Evolutionary conservation across 2,797 vertebrate species (phyloP), one percentile per base, ranked within the genome.

Genomic region (Artibeus lituratus): DNA sequence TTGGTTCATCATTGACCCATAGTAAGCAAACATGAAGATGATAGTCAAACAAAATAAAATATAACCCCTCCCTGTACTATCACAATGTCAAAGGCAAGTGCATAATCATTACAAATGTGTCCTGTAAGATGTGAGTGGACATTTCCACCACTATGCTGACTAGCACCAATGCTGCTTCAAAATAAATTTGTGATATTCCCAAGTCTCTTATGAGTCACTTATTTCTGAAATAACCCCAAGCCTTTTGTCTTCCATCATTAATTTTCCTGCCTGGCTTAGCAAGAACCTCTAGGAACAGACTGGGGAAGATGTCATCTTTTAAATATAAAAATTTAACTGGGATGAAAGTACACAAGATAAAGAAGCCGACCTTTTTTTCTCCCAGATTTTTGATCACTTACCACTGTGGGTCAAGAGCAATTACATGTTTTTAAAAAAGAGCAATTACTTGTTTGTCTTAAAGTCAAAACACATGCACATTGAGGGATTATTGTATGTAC

Each of bases 151-250:
- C 39, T 35, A 6, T 78, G 39, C 11, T 96, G 44, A 11, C 53
- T 70, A 65, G 21, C n/a, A 24, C n/a, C 42, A 53, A 32, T 24
- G 39, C 18, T 62, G 1, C 16, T 95, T 65, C 35, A 87, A 37
- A 74, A 87, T 42, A 55, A 19, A 67, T 70, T 80, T 96, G 32
- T 89, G 77, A 49, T 72, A 96, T 96, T 73, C 81, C 0, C 0
- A 5, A 22, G 8, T 94, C 69, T 57, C 21, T 67, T 81, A 69
- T 19, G 15, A 92, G 65, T 59, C 69, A 90, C 9, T 94, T 91
- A 92, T 87, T 85, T 73, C 22, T 55, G 91, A 95, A 95, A 67
- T 5, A 91, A 87, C 1, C 86, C 14, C n/a, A 90, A 24, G 10
- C 14, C 7, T 18, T 94, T 93, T 91, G 16, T 59, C 67, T 37